A percentile compares a stretch with the other conserved stretches of the same genome.
These are phyloP conservation scores for Amblyjoppa proteus DNA, from an alignment of 2,888 invertebrate genomes.

Conservation along the genomic window DNA sequence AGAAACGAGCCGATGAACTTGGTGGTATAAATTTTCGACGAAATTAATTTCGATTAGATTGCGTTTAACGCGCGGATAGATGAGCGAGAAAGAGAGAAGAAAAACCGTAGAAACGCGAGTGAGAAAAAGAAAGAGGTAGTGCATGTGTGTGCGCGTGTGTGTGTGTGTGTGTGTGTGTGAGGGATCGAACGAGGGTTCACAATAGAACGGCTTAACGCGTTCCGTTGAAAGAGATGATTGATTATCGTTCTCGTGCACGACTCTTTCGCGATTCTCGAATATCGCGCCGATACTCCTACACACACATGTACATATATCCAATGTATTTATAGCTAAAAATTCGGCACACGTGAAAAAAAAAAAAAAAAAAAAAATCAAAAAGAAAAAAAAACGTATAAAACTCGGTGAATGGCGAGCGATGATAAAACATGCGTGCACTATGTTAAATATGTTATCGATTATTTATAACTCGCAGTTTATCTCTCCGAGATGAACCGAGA, in stretches of 20 bases:
- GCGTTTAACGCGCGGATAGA: constrained; percentile 52
- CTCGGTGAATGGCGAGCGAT: constrained; percentile 34
- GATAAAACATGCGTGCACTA: constrained; percentile 34
- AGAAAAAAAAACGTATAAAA: constrained; percentile 8
- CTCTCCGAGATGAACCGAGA: not conserved
- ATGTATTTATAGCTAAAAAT: constrained; percentile 55
- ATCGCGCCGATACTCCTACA: constrained; percentile 38
- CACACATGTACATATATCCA: constrained; percentile 56
- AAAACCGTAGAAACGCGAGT: constrained; percentile 29
- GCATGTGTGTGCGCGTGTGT: constrained; percentile 35
- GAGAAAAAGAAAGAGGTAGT: not conserved
- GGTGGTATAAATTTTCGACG: constrained; percentile 36
- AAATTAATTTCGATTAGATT: constrained; percentile 70
- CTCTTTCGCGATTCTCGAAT: constrained; percentile 61
- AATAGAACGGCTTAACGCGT: constrained; percentile 70
- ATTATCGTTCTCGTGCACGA: constrained; percentile 64
- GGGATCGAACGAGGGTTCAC: constrained; percentile 66
- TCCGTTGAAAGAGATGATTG: constrained; percentile 71
- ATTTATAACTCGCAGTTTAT: constrained; percentile 15
- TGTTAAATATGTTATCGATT: constrained; percentile 20
- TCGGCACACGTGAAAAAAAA: constrained; percentile 6
- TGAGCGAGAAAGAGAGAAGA: constrained; percentile 20
- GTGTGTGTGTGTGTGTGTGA: constrained; percentile 50
- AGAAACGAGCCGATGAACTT: not conserved
- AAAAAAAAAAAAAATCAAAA: not conserved